phyloP scores from a whole-genome alignment of 1,140 invertebrate genomes.

The Penaeus vannamei region DNA sequence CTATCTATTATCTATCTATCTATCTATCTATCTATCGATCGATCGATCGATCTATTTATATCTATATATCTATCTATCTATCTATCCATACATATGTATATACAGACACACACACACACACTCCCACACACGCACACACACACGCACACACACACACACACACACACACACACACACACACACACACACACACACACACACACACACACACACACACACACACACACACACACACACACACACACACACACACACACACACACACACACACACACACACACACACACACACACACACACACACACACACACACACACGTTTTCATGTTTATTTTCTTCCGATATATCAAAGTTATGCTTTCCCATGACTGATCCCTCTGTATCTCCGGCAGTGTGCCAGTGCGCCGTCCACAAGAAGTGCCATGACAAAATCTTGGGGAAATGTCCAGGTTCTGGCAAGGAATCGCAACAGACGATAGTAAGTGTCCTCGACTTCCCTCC shows the following conservation, averaged over 20 bases:
- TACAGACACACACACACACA: not conserved
- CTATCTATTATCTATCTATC: not conserved
- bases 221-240: conserved; percentile 33
- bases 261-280: not conserved
- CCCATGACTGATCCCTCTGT: not conserved
- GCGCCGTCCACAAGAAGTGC: conserved; percentile 96
- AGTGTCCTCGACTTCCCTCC: conserved; percentile 72
- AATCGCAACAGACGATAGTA: conserved; percentile 94
- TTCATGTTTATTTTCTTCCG: not conserved
- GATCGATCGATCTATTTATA: not conserved
- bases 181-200: not conserved
- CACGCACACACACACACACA: not conserved
- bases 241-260: conserved; percentile 24
- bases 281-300: conserved; percentile 24
- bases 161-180: not conserved
- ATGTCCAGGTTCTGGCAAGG: conserved; percentile 92
- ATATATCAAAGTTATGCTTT: not conserved
- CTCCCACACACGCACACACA: not conserved
- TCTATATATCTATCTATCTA: conserved; percentile 17
- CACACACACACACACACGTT: not conserved
- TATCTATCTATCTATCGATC: not conserved
- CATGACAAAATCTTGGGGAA: conserved; percentile 95
- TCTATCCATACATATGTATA: conserved; percentile 10
- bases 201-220: not conserved
- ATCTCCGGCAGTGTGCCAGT: conserved; percentile 86